Evolutionary conservation across 2,797 vertebrate genomes (phyloP).

Genomic region (Megalops cyprinoides): DNA sequence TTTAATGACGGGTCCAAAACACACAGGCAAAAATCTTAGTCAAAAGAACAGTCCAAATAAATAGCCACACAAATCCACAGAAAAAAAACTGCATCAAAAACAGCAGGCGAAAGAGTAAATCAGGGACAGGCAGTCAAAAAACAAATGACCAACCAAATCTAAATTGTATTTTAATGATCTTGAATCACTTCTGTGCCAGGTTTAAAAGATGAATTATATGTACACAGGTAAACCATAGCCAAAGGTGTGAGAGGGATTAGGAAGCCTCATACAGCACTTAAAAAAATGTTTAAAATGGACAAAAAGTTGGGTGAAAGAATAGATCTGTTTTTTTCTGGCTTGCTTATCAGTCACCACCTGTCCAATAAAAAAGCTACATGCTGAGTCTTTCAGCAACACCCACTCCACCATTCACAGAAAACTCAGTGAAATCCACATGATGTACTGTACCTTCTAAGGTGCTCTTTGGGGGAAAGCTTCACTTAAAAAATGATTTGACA

Average conservation of each 20-base stretch:
- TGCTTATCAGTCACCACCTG: neutral
- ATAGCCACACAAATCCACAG: too few species aligned
- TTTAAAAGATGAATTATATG: neutral
- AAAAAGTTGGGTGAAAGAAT: neutral
- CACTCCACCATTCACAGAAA: slow-evolving; percentile 56
- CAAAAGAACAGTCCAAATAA: too few species aligned
- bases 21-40: too few species aligned
- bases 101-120: too few species aligned
- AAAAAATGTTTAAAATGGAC: neutral
- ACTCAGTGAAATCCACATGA: slow-evolving; percentile 58
- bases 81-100: too few species aligned
- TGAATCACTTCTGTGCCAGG: neutral
- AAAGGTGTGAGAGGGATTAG: neutral
- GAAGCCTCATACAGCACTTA: neutral
- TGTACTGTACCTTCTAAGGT: slow-evolving; percentile 48
- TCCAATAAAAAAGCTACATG: slow-evolving; percentile 36
- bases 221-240: neutral
- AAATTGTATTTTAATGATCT: neutral
- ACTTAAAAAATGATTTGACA: slow-evolving; percentile 51
- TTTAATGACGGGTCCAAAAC: too few species aligned
- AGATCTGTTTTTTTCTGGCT: neutral
- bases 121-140: too few species aligned
- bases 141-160: too few species aligned
- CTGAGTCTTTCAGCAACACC: slow-evolving; percentile 55
- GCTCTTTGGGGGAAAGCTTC: slow-evolving; percentile 52